These are phyloP conservation scores for Schmidtea mediterranea DNA, from an alignment of 1,140 invertebrate species.

Conservation along the genomic window DNA sequence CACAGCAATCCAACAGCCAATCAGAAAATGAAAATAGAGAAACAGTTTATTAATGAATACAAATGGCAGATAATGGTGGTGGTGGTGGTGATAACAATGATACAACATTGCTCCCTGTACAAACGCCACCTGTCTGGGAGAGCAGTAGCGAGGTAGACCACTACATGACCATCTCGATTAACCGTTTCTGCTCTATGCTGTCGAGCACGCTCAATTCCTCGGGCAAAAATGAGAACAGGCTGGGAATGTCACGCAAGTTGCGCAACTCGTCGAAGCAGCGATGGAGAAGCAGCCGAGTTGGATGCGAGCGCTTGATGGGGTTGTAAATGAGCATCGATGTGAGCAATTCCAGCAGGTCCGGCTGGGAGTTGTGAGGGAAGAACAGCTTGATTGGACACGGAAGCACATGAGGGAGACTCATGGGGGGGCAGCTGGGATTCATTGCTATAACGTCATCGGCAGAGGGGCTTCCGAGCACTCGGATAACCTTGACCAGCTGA, in stretches of 20 bases:
- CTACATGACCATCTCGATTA: no score
- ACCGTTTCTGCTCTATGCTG: no score
- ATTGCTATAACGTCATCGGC: conserved; percentile 95
- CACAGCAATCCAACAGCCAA: no score
- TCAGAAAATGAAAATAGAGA: no score
- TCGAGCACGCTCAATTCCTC: no score
- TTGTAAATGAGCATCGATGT: background rate
- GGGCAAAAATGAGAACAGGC: no score
- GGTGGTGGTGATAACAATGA: no score
- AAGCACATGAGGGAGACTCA: background rate
- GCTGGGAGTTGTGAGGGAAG: background rate
- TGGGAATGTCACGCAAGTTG: background rate
- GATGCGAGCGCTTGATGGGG: background rate
- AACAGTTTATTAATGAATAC: no score
- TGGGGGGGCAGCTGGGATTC: conserved; percentile 29
- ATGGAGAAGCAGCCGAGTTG: background rate
- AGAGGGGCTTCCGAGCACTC: conserved; percentile 90
- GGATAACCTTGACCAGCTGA: conserved; percentile 97
- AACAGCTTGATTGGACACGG: background rate
- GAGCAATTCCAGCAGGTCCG: background rate
- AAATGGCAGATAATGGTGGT: no score
- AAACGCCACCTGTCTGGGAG: no score
- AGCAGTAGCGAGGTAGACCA: no score
- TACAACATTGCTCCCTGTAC: no score
- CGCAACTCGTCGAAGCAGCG: background rate